These are phyloP conservation scores for Artemia franciscana DNA, from an alignment of 1,140 invertebrate genomes.

Conservation along the genomic window DNA sequence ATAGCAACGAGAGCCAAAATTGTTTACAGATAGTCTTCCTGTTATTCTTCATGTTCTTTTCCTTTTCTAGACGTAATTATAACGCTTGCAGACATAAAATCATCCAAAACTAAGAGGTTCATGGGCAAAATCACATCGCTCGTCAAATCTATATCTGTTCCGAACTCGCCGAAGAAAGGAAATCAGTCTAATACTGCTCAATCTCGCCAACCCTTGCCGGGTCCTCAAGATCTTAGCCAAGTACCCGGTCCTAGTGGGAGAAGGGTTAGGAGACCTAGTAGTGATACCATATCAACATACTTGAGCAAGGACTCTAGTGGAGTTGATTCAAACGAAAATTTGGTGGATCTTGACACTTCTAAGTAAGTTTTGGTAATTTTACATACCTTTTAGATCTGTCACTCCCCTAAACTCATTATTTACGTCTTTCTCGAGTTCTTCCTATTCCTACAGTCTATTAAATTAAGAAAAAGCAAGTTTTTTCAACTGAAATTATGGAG, in stretches of 20 bases:
- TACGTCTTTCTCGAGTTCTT: too few species aligned
- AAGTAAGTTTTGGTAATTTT: too few species aligned
- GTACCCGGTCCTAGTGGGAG: neutral
- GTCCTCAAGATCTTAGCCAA: neutral
- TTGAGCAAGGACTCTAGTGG: constrained; percentile 49
- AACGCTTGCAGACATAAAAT: neutral
- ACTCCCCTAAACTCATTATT: too few species aligned
- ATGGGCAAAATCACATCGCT: neutral
- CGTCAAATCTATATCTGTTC: neutral
- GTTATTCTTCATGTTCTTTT: too few species aligned
- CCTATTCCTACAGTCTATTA: too few species aligned
- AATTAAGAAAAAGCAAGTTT: too few species aligned
- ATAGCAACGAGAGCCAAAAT: too few species aligned
- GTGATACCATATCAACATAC: constrained; percentile 65
- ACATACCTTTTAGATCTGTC: too few species aligned
- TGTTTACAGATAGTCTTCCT: too few species aligned
- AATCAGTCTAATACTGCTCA: neutral
- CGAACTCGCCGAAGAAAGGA: neutral
- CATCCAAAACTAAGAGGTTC: neutral
- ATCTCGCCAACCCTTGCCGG: neutral
- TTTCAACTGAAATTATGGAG: too few species aligned
- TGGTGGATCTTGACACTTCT: neutral
- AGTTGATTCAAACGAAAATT: constrained; percentile 13
- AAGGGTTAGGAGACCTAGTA: constrained; percentile 30
- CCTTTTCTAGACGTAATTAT: neutral